A percentile compares a stretch with the other conserved stretches of the same genome.
phyloP scores from a whole-genome alignment of 1,140 invertebrate species.

The Colletes latitarsis region DNA sequence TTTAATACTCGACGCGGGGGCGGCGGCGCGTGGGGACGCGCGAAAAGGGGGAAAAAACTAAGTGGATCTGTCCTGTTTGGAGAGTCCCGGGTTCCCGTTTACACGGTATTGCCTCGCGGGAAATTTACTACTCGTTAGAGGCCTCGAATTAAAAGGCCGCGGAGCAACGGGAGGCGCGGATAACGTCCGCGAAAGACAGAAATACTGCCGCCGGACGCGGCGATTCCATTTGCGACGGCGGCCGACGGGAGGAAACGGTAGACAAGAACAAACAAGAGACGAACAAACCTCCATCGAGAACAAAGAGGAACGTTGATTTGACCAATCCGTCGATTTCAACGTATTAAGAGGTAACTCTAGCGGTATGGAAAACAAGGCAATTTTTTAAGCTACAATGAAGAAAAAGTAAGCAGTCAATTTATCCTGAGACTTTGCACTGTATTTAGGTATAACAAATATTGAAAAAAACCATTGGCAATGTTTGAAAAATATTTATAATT shows the following conservation, averaged over 20 bases:
- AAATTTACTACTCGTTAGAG: constrained; percentile 66
- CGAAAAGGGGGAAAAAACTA: constrained; percentile 63
- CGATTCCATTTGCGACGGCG: constrained; percentile 47
- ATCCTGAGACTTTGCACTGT: no score
- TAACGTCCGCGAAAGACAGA: constrained; percentile 48
- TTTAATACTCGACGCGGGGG: constrained; percentile 75
- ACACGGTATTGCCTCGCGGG: constrained; percentile 62
- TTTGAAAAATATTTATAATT: no score
- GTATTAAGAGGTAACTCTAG: no score
- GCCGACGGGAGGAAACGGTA: constrained; percentile 22
- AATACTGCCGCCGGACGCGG: constrained; percentile 42
- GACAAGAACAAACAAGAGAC: constrained; percentile 22
- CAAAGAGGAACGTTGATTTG: no score
- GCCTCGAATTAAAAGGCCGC: constrained; percentile 57
- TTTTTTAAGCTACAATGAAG: no score
- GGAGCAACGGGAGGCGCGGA: constrained; percentile 19
- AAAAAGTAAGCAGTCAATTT: no score
- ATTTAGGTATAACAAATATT: no score
- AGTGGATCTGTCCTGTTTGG: constrained; percentile 56
- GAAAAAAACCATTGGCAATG: no score
- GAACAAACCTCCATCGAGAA: no score
- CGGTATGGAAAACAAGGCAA: no score
- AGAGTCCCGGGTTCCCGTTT: constrained; percentile 41
- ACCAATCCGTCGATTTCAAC: no score
- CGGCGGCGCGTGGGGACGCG: constrained; percentile 57